phyloP scores from a whole-genome alignment of 2,888 invertebrate genomes.

The Tipula vernalis region DNA sequence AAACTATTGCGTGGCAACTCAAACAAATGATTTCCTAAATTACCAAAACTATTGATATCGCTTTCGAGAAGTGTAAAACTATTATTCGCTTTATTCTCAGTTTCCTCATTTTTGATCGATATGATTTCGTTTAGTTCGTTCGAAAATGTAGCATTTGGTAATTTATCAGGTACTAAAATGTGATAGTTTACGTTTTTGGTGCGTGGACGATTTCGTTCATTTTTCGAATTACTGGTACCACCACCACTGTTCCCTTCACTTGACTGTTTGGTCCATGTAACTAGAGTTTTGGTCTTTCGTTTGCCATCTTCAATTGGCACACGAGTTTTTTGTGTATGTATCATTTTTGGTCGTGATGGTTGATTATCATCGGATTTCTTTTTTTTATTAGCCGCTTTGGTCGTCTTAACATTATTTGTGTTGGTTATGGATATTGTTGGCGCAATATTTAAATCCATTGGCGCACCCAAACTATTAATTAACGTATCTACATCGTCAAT shows the following conservation, averaged over 20 bases:
- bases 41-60: conserved; percentile 14
- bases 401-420: conserved; percentile 20
- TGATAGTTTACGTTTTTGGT: conserved; percentile 54
- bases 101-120: conserved; percentile 19
- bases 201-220: conserved; percentile 42
- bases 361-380: conserved; percentile 16
- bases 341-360: conserved; percentile 57
- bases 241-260: neutral
- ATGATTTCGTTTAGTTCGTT: conserved; percentile 23
- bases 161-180: conserved; percentile 39
- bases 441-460: conserved; percentile 15
- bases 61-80: conserved; percentile 18
- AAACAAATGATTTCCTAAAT: conserved; percentile 14
- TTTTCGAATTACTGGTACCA: conserved; percentile 19
- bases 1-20: conserved; percentile 27
- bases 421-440: conserved; percentile 23
- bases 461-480: conserved; percentile 13
- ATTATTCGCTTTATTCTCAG: neutral
- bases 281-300: conserved; percentile 44
- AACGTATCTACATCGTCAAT: neutral
- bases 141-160: conserved; percentile 41
- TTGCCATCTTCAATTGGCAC: conserved; percentile 42
- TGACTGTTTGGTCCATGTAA: conserved; percentile 27
- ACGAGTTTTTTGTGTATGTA: conserved; percentile 56
- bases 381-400: conserved; percentile 24